phyloP scores from a whole-genome alignment of 1,140 invertebrate species.

The Hyles euphorbiae region DNA sequence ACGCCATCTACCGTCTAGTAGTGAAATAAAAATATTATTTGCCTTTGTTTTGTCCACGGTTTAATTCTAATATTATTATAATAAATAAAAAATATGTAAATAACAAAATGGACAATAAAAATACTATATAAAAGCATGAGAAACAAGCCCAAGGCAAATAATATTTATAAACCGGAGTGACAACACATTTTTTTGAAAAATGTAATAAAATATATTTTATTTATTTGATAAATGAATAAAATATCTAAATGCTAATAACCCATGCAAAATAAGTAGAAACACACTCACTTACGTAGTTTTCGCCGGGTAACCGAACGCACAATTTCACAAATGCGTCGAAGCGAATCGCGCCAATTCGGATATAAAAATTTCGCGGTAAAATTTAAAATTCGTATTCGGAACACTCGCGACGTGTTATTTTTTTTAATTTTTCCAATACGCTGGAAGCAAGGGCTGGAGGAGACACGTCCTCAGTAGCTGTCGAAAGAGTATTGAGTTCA shows the following conservation, averaged over 20 bases:
- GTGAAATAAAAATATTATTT: conserved; percentile 5
- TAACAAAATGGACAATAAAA: too few species aligned
- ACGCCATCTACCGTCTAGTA: conserved; percentile 15
- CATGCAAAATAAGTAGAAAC: conserved; percentile 29
- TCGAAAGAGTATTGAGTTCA: conserved; percentile 65
- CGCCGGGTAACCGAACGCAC: conserved; percentile 35
- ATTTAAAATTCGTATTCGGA: conserved; percentile 5
- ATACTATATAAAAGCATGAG: too few species aligned
- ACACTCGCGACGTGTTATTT: conserved; percentile 8
- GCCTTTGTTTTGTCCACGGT: too few species aligned
- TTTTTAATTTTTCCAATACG: conserved; percentile 20
- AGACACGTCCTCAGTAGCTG: conserved; percentile 58
- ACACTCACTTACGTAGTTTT: conserved; percentile 29
- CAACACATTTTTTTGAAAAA: too few species aligned
- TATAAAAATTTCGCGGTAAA: conserved; percentile 27
- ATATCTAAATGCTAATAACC: neutral
- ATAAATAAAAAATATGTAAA: too few species aligned
- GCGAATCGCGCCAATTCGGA: conserved; percentile 39
- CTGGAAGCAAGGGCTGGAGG: conserved; percentile 44
- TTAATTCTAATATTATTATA: too few species aligned
- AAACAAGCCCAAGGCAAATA: too few species aligned
- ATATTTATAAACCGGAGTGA: too few species aligned
- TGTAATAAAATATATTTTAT: too few species aligned
- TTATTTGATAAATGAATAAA: too few species aligned
- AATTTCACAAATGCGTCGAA: conserved; percentile 33